Evolutionary conservation across 2,797 vertebrate species (phyloP).

Genomic region (Alcedo quadribrachys): DNA sequence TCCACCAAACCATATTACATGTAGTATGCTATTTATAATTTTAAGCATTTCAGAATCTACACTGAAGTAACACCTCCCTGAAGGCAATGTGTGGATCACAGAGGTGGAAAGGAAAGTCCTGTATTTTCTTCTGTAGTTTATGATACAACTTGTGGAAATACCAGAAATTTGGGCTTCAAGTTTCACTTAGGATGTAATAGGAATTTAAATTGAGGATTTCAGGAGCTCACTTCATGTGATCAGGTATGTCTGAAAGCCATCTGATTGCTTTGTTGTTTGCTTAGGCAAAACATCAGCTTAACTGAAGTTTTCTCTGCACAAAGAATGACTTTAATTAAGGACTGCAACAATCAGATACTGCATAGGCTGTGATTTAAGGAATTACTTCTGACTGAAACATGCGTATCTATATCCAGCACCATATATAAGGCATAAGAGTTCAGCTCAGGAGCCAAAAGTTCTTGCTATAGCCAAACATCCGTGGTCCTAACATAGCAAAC

Average conservation of each 20-base stretch:
- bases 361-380: neutral
- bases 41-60: neutral
- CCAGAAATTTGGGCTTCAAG: rapidly evolving
- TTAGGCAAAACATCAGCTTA: neutral
- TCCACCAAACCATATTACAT: neutral
- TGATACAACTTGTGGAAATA: neutral
- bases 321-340: neutral
- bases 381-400: neutral
- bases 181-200: neutral
- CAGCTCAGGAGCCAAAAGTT: neutral
- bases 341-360: neutral
- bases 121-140: neutral
- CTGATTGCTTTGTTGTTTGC: neutral
- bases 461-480: neutral
- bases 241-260: neutral
- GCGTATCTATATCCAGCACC: rapidly evolving
- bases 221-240: neutral
- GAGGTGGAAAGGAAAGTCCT: neutral
- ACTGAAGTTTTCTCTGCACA: neutral
- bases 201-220: neutral
- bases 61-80: neutral
- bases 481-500: neutral
- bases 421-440: neutral
- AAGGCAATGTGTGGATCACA: neutral
- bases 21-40: neutral